Evolutionary conservation across 2,113 vertebrate genomes (phyloP).

Genomic region (Pollachius pollachius): DNA sequence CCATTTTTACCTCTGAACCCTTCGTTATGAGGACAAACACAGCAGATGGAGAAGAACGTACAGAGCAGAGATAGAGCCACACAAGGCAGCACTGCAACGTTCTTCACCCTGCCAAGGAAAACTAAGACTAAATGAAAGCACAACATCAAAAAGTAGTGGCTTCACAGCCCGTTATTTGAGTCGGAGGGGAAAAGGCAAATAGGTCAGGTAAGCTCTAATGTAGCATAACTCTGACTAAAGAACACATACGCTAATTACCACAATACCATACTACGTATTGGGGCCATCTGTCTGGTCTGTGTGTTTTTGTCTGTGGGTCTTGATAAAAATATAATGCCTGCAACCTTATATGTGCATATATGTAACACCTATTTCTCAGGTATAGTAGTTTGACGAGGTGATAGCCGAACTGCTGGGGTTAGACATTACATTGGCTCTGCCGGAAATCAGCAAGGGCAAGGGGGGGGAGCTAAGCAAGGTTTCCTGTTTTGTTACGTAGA

Average conservation of each 20-base stretch:
- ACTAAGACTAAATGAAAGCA: slow-evolving; percentile 38
- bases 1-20: slow-evolving; percentile 24
- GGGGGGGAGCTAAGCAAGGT: too few species aligned
- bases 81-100: slow-evolving; percentile 3
- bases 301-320: too few species aligned
- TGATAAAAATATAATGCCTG: too few species aligned
- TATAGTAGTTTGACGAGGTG: too few species aligned
- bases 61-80: slow-evolving; percentile 13
- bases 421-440: too few species aligned
- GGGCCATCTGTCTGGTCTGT: too few species aligned
- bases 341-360: too few species aligned
- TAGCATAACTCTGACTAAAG: not conserved
- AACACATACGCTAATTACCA: not conserved
- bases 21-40: not conserved
- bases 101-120: slow-evolving; percentile 33
- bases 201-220: slow-evolving; percentile 4
- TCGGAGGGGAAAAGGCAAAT: slow-evolving; percentile 30
- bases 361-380: too few species aligned
- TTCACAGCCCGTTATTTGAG: not conserved
- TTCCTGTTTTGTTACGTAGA: too few species aligned
- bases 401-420: too few species aligned
- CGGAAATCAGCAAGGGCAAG: too few species aligned
- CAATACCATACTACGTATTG: not conserved
- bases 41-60: slow-evolving; percentile 12
- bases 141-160: slow-evolving; percentile 19